Conservation (phyloP, 2,113 vertebrate species). For the Trichechus manatus region DNA sequence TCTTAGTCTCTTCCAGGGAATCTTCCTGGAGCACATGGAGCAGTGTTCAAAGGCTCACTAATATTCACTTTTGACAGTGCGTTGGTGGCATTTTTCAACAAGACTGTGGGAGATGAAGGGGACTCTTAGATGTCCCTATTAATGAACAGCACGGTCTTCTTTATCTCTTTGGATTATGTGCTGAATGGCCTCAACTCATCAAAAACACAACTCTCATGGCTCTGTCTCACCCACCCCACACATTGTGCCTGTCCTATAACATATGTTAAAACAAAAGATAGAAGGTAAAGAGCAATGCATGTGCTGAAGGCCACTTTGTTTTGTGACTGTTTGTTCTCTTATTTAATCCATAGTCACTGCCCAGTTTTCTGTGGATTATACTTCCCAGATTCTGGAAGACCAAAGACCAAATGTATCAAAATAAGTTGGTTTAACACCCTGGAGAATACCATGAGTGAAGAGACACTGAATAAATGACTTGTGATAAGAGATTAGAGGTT, state of each 20-base stretch:
- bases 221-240: not conserved
- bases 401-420: not conserved
- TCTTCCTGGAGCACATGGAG: not conserved
- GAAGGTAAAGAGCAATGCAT: not conserved
- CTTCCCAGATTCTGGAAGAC: not conserved
- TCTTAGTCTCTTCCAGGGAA: not conserved
- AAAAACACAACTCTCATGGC: not conserved
- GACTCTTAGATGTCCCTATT: not conserved
- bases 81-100: not conserved
- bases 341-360: not conserved
- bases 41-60: not conserved
- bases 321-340: not conserved
- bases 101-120: not conserved
- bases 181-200: not conserved
- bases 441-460: not conserved
- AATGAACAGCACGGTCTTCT: not conserved
- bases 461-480: not conserved
- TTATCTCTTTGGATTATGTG: not conserved
- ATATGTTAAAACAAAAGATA: not conserved
- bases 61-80: not conserved
- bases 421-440: not conserved
- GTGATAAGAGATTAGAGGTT: not conserved
- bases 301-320: slow-evolving; percentile 16
- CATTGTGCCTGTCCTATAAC: not conserved
- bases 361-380: not conserved